Percentiles rank a stretch among this genome's conserved stretches.
Evolutionary conservation across 2,888 invertebrate species (phyloP).

Genomic region (Sphinx pinastri): DNA sequence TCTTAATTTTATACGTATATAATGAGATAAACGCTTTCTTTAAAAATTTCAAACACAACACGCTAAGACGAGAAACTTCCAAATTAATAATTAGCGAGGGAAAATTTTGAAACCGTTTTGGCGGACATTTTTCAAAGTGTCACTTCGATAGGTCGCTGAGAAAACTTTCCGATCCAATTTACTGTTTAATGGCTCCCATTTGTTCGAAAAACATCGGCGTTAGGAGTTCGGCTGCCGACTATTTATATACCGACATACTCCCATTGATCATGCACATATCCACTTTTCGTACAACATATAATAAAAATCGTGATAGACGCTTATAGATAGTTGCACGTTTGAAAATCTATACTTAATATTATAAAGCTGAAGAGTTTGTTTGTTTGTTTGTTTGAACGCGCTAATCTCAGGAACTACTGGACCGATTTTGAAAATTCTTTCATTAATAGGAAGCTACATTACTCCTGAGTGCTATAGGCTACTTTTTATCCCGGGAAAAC

Average conservation of each 20-base stretch:
- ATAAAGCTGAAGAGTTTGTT: too few species aligned
- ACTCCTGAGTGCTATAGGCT: too few species aligned
- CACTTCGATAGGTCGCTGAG: slow-evolving; percentile 27
- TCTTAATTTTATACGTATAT: too few species aligned
- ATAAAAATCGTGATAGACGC: too few species aligned
- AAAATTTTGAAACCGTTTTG: slow-evolving; percentile 21
- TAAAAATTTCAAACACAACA: background rate
- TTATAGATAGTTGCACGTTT: too few species aligned
- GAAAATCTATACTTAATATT: too few species aligned
- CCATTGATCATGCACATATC: background rate
- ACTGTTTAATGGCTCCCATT: slow-evolving; percentile 68
- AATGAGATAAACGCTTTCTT: background rate
- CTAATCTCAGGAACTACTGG: too few species aligned
- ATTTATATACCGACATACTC: background rate
- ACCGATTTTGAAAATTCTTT: too few species aligned
- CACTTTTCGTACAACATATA: too few species aligned
- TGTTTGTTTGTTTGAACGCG: too few species aligned
- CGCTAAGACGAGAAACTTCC: slow-evolving; percentile 13
- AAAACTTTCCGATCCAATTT: slow-evolving; percentile 70
- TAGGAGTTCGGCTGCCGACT: slow-evolving; percentile 29
- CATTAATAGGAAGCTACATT: too few species aligned
- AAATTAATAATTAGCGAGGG: slow-evolving; percentile 18
- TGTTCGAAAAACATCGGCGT: slow-evolving; percentile 62
- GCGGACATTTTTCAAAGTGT: slow-evolving; percentile 31
- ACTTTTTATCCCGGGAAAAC: too few species aligned